Percentiles rank a stretch among this genome's conserved stretches.
These are phyloP conservation scores for Tarsius wallacei DNA, from an alignment of 2,797 vertebrate species.

Conservation along the genomic window DNA sequence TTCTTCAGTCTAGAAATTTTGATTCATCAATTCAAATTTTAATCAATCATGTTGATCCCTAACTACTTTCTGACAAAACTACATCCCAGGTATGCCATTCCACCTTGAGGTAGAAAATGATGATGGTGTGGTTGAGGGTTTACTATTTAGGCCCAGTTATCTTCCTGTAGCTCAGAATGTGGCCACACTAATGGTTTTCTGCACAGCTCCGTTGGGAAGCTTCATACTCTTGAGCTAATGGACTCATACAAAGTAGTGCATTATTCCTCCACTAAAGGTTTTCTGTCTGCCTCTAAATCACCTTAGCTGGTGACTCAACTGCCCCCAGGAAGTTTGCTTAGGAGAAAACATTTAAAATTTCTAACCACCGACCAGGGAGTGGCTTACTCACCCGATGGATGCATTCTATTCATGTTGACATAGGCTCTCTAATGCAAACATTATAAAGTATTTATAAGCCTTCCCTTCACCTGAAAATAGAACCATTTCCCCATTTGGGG, in stretches of 20 bases:
- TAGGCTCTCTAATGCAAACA: constrained; percentile 73
- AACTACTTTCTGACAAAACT: constrained; percentile 14
- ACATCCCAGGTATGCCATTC: background rate
- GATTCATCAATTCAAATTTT: constrained; percentile 43
- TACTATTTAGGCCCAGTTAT: background rate
- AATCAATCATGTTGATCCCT: background rate
- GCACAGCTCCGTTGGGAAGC: background rate
- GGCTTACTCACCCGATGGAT: constrained; percentile 71
- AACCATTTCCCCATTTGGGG: constrained; percentile 67
- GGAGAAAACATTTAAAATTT: constrained; percentile 74
- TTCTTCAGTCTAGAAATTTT: background rate
- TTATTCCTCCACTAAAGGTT: constrained; percentile 68
- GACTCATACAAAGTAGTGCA: constrained; percentile 68
- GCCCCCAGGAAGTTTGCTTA: constrained; percentile 68
- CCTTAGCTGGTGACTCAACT: constrained; percentile 70
- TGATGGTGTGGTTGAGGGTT: background rate
- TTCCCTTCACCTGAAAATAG: constrained; percentile 78
- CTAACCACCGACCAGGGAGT: constrained; percentile 75
- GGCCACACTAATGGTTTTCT: constrained; percentile 13
- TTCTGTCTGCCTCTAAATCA: constrained; percentile 65
- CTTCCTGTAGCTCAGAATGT: background rate
- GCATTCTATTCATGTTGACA: constrained; percentile 75
- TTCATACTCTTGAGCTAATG: constrained; percentile 24
- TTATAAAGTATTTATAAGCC: constrained; percentile 85
- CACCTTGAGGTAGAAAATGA: background rate